Conservation (phyloP, 2,888 invertebrate genomes). For the Salpingus planirostris region DNA sequence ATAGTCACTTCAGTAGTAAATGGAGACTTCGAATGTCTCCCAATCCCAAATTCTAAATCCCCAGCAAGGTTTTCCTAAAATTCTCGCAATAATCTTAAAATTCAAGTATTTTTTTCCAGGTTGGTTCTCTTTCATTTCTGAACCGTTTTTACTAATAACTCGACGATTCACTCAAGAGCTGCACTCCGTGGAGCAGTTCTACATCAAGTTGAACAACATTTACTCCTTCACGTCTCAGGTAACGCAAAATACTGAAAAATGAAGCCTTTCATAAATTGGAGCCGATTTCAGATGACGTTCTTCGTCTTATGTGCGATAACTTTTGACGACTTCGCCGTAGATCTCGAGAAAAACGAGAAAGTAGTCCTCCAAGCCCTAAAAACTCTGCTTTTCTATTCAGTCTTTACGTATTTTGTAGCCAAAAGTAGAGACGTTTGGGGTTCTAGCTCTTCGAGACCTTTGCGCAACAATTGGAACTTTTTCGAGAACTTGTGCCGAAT, state of each 20-base stretch:
- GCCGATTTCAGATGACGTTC: conserved; percentile 34
- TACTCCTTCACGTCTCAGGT: conserved; percentile 38
- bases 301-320: conserved; percentile 32
- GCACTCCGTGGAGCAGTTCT: conserved; percentile 33
- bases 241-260: too few species aligned
- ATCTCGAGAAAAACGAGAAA: conserved; percentile 21
- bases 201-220: conserved; percentile 32
- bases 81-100: neutral
- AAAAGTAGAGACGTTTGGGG: conserved; percentile 31
- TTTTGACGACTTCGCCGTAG: conserved; percentile 17
- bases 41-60: too few species aligned
- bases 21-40: too few species aligned
- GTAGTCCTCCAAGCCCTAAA: conserved; percentile 32
- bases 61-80: too few species aligned
- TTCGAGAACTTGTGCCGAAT: conserved; percentile 47
- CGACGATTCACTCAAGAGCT: conserved; percentile 30
- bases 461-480: conserved; percentile 16
- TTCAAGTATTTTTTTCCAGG: conserved; percentile 12
- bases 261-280: conserved; percentile 11
- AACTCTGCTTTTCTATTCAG: conserved; percentile 37
- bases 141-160: conserved; percentile 14
- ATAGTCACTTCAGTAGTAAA: too few species aligned
- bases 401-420: conserved; percentile 36
- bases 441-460: conserved; percentile 20
- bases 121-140: conserved; percentile 16